Conservation (phyloP, 2,797 vertebrate species). For the Centroberyx gerrardi region DNA sequence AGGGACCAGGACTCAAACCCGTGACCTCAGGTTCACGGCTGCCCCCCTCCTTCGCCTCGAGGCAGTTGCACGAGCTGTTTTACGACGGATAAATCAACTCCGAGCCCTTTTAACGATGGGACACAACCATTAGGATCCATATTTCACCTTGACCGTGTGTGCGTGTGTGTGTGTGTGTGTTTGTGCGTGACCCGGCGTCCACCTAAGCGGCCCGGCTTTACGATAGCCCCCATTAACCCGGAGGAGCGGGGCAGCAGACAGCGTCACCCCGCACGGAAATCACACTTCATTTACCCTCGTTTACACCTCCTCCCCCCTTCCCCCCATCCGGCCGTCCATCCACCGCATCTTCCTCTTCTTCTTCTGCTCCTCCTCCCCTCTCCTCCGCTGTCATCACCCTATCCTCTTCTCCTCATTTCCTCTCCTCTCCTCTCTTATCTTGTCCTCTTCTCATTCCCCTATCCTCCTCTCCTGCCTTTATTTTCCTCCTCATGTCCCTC, state of each 20-base stretch:
- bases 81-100: constrained; percentile 81
- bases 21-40: constrained; percentile 65
- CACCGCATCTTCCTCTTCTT: constrained; percentile 34
- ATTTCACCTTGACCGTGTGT: constrained; percentile 73
- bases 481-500: neutral
- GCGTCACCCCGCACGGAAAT: constrained; percentile 76
- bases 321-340: neutral
- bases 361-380: constrained; percentile 1
- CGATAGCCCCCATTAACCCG: constrained; percentile 81
- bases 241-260: constrained; percentile 72
- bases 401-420: neutral
- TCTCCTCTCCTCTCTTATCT: neutral
- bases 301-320: constrained; percentile 35
- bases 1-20: constrained; percentile 74
- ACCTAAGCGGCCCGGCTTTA: constrained; percentile 76
- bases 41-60: constrained; percentile 53
- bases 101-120: constrained; percentile 81
- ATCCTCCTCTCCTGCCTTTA: constrained; percentile 6
- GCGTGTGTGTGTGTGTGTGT: constrained; percentile 50
- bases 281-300: constrained; percentile 69
- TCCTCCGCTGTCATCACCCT: neutral
- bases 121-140: constrained; percentile 82
- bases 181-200: constrained; percentile 71
- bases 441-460: neutral
- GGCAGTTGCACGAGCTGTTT: constrained; percentile 74